A percentile compares a stretch with the other conserved stretches of the same genome.
Conservation (phyloP, 1,140 invertebrate species). For the Tyrophagus putrescentiae region DNA sequence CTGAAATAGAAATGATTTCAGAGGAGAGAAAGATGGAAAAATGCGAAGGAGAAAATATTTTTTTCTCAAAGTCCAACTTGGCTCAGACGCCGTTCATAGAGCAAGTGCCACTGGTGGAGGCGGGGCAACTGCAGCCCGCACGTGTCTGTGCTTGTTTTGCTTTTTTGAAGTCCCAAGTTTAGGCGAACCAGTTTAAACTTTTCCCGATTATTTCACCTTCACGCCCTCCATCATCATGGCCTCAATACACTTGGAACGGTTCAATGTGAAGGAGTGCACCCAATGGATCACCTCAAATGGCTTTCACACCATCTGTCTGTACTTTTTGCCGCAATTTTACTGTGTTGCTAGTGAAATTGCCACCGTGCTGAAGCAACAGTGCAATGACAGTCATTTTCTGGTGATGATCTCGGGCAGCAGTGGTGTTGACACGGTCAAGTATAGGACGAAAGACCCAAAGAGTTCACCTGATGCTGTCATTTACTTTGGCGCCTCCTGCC, state of each 20-base stretch:
- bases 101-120: too few relatives aligned
- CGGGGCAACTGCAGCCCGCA: too few relatives aligned
- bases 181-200: too few relatives aligned
- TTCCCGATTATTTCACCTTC: too few relatives aligned
- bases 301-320: neutral
- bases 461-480: slow-evolving; percentile 10
- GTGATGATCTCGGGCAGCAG: slow-evolving; percentile 8
- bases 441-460: neutral
- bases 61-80: too few relatives aligned
- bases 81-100: too few relatives aligned
- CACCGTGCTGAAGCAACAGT: slow-evolving; percentile 2
- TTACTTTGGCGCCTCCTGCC: slow-evolving; percentile 17
- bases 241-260: neutral
- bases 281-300: slow-evolving; percentile 16
- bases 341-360: neutral
- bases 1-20: too few relatives aligned
- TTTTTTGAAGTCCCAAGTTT: too few relatives aligned
- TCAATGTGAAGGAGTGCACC: slow-evolving; percentile 13
- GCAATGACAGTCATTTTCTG: neutral
- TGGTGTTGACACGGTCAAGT: slow-evolving; percentile 16
- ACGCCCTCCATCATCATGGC: too few relatives aligned
- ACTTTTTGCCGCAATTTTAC: neutral
- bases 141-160: too few relatives aligned
- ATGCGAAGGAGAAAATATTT: too few relatives aligned
- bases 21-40: too few relatives aligned